Evolutionary conservation across 2,113 vertebrate species (phyloP).

Genomic region (Sterrhoptilus dennistouni): DNA sequence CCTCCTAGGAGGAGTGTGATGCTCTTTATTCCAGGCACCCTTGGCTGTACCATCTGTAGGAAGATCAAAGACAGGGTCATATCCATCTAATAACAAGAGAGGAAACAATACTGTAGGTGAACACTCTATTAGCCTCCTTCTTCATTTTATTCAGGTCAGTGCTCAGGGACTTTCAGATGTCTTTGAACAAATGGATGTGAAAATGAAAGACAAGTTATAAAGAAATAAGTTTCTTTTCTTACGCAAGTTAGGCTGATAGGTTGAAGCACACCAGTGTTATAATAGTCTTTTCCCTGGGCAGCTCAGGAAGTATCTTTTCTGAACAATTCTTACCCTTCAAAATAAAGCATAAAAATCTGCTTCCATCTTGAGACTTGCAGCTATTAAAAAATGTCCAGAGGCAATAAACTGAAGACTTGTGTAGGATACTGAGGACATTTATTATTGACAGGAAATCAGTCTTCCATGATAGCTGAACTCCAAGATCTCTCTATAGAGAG

Average conservation of each 20-base stretch:
- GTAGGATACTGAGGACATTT: conserved; percentile 53
- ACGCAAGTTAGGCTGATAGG: conserved; percentile 49
- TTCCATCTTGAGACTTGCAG: conserved; percentile 48
- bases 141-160: conserved; percentile 43
- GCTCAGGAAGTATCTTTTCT: conserved; percentile 31
- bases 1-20: conserved; percentile 21
- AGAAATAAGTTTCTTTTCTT: conserved; percentile 64
- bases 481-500: neutral
- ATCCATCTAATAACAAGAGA: conserved; percentile 63
- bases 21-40: conserved; percentile 51
- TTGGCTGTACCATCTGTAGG: conserved; percentile 44
- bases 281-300: conserved; percentile 53
- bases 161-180: conserved; percentile 32
- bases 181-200: conserved; percentile 66
- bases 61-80: conserved; percentile 66
- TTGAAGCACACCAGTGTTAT: conserved; percentile 5
- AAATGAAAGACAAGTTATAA: conserved; percentile 68
- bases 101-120: conserved; percentile 55
- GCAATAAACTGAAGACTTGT: conserved; percentile 48
- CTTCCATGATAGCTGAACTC: conserved; percentile 33
- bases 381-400: conserved; percentile 64
- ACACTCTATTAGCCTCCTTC: conserved; percentile 52
- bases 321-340: conserved; percentile 53
- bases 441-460: conserved; percentile 63
- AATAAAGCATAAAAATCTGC: conserved; percentile 56